Evolutionary conservation across 92 coral and sea anemone genomes (phyloP), one percentile per base, ranked within the genome.

Genomic region (Phenganax subtilis): DNA sequence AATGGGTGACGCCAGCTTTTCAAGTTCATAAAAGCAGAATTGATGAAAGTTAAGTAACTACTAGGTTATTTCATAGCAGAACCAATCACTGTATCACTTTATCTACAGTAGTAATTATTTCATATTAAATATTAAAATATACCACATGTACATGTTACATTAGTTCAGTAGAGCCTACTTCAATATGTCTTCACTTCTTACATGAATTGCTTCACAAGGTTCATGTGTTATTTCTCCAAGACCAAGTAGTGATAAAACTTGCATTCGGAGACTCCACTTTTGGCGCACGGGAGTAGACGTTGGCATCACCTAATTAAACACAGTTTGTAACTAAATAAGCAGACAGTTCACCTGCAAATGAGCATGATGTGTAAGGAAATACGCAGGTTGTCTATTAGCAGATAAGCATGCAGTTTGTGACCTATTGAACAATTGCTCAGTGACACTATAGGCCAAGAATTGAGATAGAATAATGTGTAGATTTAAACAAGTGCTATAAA

Each of bases 1-100:
- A 89, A 54, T 94, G 98, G 98, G 85, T 94, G 29, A 94, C 98
- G 37, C 98, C 98, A 64, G 91, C 94, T 16, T 94, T 94, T 85
- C 97, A 90, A 82, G 88, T 94, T 80, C 98, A 94, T 90, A 94
- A 94, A 86, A 94, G 91, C 93, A 94, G 88, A 76, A 84, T 91
- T 55, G 98, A 94, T 74, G 93, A 88, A 72, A 37, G 85, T 14
- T 79, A 83, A 71, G 12, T 17, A 7, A 37, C 47, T 17, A 73
- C 78, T 29, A 73, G 12, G 29, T 53, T 30, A 11, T 28, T 54
- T 37, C 47, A 37, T 37, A 37, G 3, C 47, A 37, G 47, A 37
- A 0, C 2, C 5, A 0, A 37, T 37, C 5, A 20, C 25, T 20
- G 25, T 37, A 37, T 37, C 47, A 37, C 47, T 37, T 37, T 5